Evolutionary conservation across 2,888 invertebrate genomes (phyloP), one percentile per base, ranked within the genome.

Genomic region (Drosophila subquinaria): DNA sequence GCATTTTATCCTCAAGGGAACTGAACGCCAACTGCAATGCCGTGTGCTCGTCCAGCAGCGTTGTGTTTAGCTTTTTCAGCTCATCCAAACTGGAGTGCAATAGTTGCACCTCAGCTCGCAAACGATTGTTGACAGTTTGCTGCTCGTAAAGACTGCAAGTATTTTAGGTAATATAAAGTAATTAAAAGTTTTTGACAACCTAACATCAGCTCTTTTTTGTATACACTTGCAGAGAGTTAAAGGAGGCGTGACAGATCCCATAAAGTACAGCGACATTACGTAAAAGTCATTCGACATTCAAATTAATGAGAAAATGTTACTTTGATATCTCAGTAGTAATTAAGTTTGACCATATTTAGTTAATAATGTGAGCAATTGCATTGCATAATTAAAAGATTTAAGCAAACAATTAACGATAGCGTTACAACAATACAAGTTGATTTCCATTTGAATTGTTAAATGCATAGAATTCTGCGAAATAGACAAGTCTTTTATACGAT

Each of bases 31-130:
- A 94, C 91, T 98, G 98, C 70, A 98, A 93, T 0, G 98, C 98
- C 92, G 98, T 97, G 92, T 98, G 97, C 93, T 99, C 99, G 93
- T 99, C 99, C 89, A 96, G 95, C 64, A 99, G 93, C 81, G 97
- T 95, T 93, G 98, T 97, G 93, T 98, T 98, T 11, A 97, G 93
- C 76, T 95, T 95, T 93, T 97, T 96, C 56, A 97, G 92, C 91
- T 97, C 97, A 68, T 94, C 94, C 92, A 96, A 95, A 88, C 95
- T 96, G 68, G 94, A 95, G 90, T 95, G 95, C 81, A 96, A 95
- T 94, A 96, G 94, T 86, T 95, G 94, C 59, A 97, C 95, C 93
- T 97, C 97, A 45, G 95, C 95, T 79, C 95, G 94, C 51, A 97
- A 93, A 52, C 95, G 95, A 55, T 94, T 94, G 92, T 95, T 96